Percentiles rank a stretch among this genome's conserved stretches.
Conservation (phyloP, 2,113 vertebrate species). For the Microcebus griseorufus region DNA sequence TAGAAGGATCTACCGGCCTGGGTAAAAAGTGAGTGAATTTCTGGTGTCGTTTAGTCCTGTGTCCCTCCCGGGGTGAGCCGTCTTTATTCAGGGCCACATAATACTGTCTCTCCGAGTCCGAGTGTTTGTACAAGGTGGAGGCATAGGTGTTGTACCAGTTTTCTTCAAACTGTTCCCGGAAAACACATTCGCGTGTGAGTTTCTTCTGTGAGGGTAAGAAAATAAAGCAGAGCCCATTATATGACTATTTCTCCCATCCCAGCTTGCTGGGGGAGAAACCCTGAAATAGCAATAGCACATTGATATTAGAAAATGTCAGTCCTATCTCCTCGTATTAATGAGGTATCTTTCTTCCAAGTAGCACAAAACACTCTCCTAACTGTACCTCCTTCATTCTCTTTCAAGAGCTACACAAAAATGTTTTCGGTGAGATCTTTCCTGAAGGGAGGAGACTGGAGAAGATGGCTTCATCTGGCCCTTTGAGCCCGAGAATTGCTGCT, state of each 20-base stretch:
- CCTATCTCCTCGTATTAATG: background rate
- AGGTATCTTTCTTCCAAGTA: constrained; percentile 23
- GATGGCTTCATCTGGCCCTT: background rate
- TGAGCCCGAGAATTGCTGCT: constrained; percentile 4
- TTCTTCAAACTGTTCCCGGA: constrained; percentile 99
- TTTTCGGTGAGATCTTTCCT: constrained; percentile 32
- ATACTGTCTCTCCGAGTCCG: constrained; percentile 94
- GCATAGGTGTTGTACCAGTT: constrained; percentile 99
- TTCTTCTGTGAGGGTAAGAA: constrained; percentile 91
- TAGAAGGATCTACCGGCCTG: constrained; percentile 95
- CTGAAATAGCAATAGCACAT: constrained; percentile 58
- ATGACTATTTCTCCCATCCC: constrained; percentile 48
- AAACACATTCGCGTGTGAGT: constrained; percentile 96
- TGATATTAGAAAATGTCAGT: constrained; percentile 38
- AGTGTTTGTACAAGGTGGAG: constrained; percentile 96
- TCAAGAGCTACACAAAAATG: constrained; percentile 19
- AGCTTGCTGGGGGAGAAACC: constrained; percentile 37
- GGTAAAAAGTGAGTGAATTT: constrained; percentile 98
- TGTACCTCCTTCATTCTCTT: constrained; percentile 26
- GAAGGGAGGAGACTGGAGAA: constrained; percentile 37
- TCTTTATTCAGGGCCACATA: constrained; percentile 99
- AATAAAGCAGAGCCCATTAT: constrained; percentile 71
- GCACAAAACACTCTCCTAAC: background rate
- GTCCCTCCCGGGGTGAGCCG: constrained; percentile 95
- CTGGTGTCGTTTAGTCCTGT: constrained; percentile 98